Evolutionary conservation across 2,888 invertebrate genomes (phyloP), one percentile per base, ranked within the genome.

Genomic region (Calephelis perditalis): DNA sequence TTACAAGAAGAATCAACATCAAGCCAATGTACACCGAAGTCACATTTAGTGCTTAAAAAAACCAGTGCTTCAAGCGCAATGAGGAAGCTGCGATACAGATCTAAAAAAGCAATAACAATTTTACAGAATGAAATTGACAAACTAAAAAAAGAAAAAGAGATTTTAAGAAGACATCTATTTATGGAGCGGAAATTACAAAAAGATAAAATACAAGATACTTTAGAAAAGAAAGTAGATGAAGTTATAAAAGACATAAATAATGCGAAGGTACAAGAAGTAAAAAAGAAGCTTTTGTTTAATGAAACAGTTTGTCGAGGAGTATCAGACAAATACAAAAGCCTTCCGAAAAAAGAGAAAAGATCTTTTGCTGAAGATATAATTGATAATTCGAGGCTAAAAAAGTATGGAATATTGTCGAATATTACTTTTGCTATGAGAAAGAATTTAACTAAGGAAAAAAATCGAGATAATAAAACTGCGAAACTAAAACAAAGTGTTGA

Each of bases 91-190:
- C 15, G 15, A 15, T 15, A 15, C 15, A 15, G 15, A 15, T 15
- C 1, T 15, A 46, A 46, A 46, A 46, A 46, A 46, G 46, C 46
- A 46, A 46, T 46, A 12, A 46, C 46, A 46, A 46, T 46, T 46
- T 46, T 46, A 46, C 11, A 46, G 37, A 56, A 56, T 56, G 56
- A 56, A 37, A 56, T 56, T 56, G 40, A 56, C 56, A 56, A 56
- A 56, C 37, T 56, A 15, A 15, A 37, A 37, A 37, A 37, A 37
- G 37, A 37, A 37, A 37, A 37, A 5, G 7, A 5, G 37, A 37
- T 37, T 37, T 37, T 37, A 37, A 37, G 37, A 37, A 37, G 37
- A 37, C 37, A 7, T 37, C 7, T 37, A 37, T 37, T 37, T 37
- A 37, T 7, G 5, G 37, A 37, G 37, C 3, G 37, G 37, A 37